phyloP scores from a whole-genome alignment of 1,140 invertebrate species.

The Pteromalus puparum region DNA sequence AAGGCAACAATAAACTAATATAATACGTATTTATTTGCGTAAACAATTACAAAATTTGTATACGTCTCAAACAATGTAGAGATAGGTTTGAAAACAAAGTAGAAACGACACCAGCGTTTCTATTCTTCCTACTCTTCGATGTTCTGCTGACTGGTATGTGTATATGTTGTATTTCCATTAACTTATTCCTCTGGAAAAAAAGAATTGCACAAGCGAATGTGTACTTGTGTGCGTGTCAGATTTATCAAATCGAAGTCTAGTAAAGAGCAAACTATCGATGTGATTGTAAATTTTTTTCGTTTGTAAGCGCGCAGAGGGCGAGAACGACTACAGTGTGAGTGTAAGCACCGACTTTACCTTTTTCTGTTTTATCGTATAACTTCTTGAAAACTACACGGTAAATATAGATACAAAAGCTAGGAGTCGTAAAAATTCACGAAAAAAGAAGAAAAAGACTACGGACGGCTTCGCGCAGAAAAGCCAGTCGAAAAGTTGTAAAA shows the following conservation, averaged over 20 bases:
- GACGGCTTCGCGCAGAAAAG: constrained; percentile 15
- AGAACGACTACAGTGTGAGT: constrained; percentile 28
- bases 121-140: constrained; percentile 16
- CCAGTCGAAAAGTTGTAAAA: constrained; percentile 32
- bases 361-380: neutral
- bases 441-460: neutral
- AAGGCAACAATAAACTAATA: neutral
- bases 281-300: constrained; percentile 52
- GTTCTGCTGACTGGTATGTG: constrained; percentile 11
- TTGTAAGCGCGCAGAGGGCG: constrained; percentile 40
- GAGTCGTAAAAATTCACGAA: neutral
- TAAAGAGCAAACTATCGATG: constrained; percentile 38
- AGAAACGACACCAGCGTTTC: constrained; percentile 30
- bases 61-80: neutral
- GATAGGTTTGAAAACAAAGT: neutral
- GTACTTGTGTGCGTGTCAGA: constrained; percentile 4
- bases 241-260: constrained; percentile 16
- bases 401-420: neutral
- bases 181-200: constrained; percentile 9
- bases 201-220: constrained; percentile 21
- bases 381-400: constrained; percentile 13
- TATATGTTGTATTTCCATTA: constrained; percentile 3
- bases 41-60: neutral
- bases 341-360: constrained; percentile 1
- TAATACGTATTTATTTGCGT: neutral